Evolutionary conservation across 2,888 invertebrate genomes (phyloP), one percentile per base, ranked within the genome.

Genomic region (Athrips mouffetella): DNA sequence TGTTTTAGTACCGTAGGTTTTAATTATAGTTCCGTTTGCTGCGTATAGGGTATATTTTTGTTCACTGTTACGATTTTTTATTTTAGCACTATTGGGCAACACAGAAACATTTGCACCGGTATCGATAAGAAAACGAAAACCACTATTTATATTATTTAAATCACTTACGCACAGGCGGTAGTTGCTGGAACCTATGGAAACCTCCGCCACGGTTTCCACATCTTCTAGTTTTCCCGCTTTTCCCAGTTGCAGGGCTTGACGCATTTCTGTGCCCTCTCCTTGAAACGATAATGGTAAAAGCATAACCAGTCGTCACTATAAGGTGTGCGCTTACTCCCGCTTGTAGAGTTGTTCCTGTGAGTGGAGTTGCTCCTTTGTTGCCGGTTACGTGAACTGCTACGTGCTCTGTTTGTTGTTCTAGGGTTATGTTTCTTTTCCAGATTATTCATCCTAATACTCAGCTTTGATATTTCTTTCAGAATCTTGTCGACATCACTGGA

Each of bases 11-110:
- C 59, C 56, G 21, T 54, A 47, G 0, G 47, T 41, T 2, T 47
- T 21, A 13, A 47, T 47, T 31, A 21, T 8, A 3, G 40, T 27
- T 5, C 23, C 41, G 15, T 62, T 58, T 0, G 58, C 59, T 0
- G 59, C 60, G 47, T 47, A 61, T 3, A 60, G 27, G 39, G 49
- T 57, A 50, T 54, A 45, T 10, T 47, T 23, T 3, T 21, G 5
- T 13, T 23, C 29, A 5, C 10, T 27, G 6, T 16, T 27, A 15
- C 2, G n/a, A 3, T 18, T 27, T 18, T 6, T 7, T 8, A 5
- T 8, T 23, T 7, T 21, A n/a, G 16, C 15, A 8, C 15, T 16
- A 10, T 16, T 10, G 3, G 47, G 47, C 29, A 47, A 21, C 21
- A 31, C 51, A 29, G 35, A 54, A 30, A 47, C 33, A 16, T 54